Percentiles rank a stretch among this genome's conserved stretches.
phyloP scores from a whole-genome alignment of 2,888 invertebrate species.

The Pimpla rufipes region DNA sequence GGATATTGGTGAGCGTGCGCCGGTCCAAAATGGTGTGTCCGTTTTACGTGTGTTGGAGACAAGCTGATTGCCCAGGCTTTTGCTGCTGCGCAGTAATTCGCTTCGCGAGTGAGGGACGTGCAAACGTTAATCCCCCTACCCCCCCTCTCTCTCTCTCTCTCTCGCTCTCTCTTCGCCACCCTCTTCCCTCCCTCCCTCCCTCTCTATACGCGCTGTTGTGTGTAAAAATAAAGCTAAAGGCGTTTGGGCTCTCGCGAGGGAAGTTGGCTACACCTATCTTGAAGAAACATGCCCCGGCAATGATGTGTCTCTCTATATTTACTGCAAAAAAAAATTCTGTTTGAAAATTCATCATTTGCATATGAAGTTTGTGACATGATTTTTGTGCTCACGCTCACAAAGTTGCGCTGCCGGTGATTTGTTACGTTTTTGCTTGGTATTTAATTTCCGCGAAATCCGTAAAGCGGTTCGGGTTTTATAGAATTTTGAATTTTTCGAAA shows the following conservation, averaged over 20 bases:
- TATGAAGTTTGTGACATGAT: too few relatives aligned
- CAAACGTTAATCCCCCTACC: constrained; percentile 49
- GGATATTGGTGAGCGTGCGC: background rate
- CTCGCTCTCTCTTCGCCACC: constrained; percentile 2
- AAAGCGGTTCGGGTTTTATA: too few relatives aligned
- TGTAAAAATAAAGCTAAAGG: constrained; percentile 10
- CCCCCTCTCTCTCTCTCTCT: constrained; percentile 12
- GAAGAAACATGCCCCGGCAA: constrained; percentile 31
- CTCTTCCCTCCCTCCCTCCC: background rate
- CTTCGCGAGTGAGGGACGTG: constrained; percentile 18
- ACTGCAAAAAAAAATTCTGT: too few relatives aligned
- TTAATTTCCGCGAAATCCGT: too few relatives aligned
- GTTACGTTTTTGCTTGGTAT: too few relatives aligned
- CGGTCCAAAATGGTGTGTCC: constrained; percentile 4
- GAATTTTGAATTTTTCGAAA: too few relatives aligned
- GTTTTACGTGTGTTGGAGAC: constrained; percentile 2
- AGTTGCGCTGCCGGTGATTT: too few relatives aligned
- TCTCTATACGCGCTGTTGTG: background rate
- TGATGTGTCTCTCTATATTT: background rate
- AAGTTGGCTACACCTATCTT: constrained; percentile 27
- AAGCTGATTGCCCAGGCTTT: constrained; percentile 17
- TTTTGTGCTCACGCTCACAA: too few relatives aligned
- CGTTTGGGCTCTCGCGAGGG: background rate
- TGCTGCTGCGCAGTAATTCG: constrained; percentile 17
- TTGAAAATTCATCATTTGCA: too few relatives aligned